Evolutionary conservation across 1,140 invertebrate genomes (phyloP).

Genomic region (Liolophura sinensis): DNA sequence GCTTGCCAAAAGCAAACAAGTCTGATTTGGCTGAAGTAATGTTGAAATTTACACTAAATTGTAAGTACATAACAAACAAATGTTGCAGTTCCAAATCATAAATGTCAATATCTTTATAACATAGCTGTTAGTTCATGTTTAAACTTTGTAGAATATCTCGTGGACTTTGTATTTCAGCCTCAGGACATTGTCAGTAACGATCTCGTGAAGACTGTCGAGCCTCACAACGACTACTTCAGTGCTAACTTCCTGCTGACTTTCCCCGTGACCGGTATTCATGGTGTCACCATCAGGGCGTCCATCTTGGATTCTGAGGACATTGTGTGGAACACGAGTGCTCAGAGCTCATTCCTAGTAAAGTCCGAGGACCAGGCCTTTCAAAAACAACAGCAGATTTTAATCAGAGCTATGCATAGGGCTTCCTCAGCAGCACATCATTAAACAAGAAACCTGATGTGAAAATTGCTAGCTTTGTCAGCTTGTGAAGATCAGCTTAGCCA

Average conservation of each 20-base stretch:
- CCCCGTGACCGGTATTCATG: conserved; percentile 59
- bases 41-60: no score
- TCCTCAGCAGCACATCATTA: no score
- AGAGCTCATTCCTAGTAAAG: conserved; percentile 70
- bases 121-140: background rate
- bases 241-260: conserved; percentile 74
- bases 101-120: background rate
- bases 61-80: background rate
- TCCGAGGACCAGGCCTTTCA: conserved; percentile 68
- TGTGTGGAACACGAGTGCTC: conserved; percentile 77
- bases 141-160: background rate
- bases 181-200: conserved; percentile 60
- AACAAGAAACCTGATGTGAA: no score
- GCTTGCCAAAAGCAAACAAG: no score
- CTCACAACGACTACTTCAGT: conserved; percentile 80
- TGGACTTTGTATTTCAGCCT: conserved; percentile 32
- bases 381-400: conserved; percentile 15
- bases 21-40: no score
- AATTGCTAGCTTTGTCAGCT: no score
- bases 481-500: no score
- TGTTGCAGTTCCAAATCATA: background rate
- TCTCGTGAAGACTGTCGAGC: conserved; percentile 70
- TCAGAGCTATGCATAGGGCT: no score
- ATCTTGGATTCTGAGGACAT: conserved; percentile 74
- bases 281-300: conserved; percentile 72